A percentile compares a stretch with the other conserved stretches of the same genome.
phyloP scores from a whole-genome alignment of 2,888 invertebrate species.

The Hipparchia sbordonii region DNA sequence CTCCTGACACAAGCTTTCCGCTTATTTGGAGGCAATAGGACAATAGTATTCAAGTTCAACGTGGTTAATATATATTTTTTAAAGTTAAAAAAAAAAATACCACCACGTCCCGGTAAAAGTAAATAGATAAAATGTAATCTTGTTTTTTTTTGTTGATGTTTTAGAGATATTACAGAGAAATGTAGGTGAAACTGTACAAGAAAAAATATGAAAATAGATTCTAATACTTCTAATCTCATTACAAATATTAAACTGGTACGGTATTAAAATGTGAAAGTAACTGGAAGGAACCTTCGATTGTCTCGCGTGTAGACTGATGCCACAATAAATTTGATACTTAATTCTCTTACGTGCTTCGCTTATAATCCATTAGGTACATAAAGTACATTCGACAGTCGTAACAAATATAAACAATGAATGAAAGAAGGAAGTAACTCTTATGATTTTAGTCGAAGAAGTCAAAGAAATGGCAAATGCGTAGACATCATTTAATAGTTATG shows the following conservation, averaged over 20 bases:
- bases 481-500: not conserved
- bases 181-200: not conserved
- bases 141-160: not conserved
- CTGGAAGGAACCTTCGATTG: constrained; percentile 32
- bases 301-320: constrained; percentile 38
- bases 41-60: too few relatives aligned
- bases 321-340: constrained; percentile 43
- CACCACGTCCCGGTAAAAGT: too few relatives aligned
- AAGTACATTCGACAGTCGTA: constrained; percentile 29
- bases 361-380: constrained; percentile 32
- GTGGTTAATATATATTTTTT: too few relatives aligned
- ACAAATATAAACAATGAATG: constrained; percentile 35
- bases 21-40: too few relatives aligned
- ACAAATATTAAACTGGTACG: not conserved
- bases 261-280: constrained; percentile 40
- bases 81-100: too few relatives aligned
- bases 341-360: constrained; percentile 41
- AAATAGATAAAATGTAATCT: too few relatives aligned
- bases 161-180: not conserved
- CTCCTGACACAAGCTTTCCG: too few relatives aligned
- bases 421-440: constrained; percentile 29
- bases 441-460: constrained; percentile 12
- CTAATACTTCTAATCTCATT: not conserved
- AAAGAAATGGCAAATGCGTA: not conserved
- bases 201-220: not conserved